Base-by-base conservation (phyloP, 2,888 invertebrate species). In the Pediacus dermestoides region DNA sequence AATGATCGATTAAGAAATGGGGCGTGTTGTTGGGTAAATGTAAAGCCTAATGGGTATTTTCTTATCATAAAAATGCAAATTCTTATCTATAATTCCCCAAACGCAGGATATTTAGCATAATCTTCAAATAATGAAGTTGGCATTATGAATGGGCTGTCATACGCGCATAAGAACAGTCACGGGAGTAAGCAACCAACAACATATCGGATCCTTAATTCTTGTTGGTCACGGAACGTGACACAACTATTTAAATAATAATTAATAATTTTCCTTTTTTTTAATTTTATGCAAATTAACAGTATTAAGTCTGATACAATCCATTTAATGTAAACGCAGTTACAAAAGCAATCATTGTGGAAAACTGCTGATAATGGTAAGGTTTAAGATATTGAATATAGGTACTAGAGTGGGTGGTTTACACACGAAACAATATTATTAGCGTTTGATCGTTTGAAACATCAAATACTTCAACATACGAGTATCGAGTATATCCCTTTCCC, bases 141-240 rank as follows among this genome's bases (percentile, higher is more conserved):
- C 47, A 58, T 64, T 64, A 64, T 64, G 61, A 63, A 64, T 64
- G 60, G 58, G 57, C 61, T 61, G 63, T 61, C 64, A 61, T 56
- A 54, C 44, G 49, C 48, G 55, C 57, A 58, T 58, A n/a, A n/a
- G 57, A 56, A 55, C 52, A 53, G 50, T 49, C 48, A 47, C 27
- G 37, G 16, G 22, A 12, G 11, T 33, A 39, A 52, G 44, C 48
- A 44, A 39, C 4, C 9, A 48, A 43, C 35, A 37, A 39, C 46
- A 49, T 60, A 56, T 57, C 53, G 51, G 50, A 45, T 13, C 48
- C 53, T 49, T 57, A 60, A 60, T 57, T 57, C 52, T 41, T 39
- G 35, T 23, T 41, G 50, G 59, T 61, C 61, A 61, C 61, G 61
- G 49, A 58, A 58, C 44, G 41, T 52, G 55, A 55, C 51, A 52